Evolutionary conservation across 2,113 vertebrate species (phyloP).

Genomic region (Hyla sarda): DNA sequence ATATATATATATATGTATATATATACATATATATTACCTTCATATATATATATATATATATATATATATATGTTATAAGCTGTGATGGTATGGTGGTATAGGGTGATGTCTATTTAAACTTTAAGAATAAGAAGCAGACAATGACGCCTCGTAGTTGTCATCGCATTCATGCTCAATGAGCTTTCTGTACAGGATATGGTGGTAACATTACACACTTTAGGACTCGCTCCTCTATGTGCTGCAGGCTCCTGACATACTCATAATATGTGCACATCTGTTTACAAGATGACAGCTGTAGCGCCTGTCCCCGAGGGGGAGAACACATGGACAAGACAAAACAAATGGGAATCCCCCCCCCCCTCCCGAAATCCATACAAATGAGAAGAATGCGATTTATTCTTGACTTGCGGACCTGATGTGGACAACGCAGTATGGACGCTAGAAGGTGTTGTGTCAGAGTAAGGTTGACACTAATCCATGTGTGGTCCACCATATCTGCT

Average conservation of each 20-base stretch:
- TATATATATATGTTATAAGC: too few species aligned
- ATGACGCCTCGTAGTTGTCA: not conserved
- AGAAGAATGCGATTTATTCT: conserved; percentile 5
- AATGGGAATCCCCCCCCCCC: not conserved
- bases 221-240: not conserved
- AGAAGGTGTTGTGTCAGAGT: not conserved
- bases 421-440: not conserved
- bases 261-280: conserved; percentile 44
- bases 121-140: not conserved
- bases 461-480: too few species aligned
- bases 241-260: not conserved
- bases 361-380: not conserved
- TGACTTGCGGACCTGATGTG: not conserved
- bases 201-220: not conserved
- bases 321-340: conserved; percentile 33
- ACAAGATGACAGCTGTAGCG: conserved; percentile 28
- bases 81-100: too few species aligned
- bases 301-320: not conserved
- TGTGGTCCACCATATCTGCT: not conserved
- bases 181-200: conserved; percentile 13
- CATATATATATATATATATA: too few species aligned
- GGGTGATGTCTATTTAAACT: not conserved
- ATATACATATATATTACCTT: too few species aligned
- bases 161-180: not conserved
- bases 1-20: too few species aligned